Evolutionary conservation across 2,888 invertebrate species (phyloP).

Genomic region (Andrena haemorrhoa): DNA sequence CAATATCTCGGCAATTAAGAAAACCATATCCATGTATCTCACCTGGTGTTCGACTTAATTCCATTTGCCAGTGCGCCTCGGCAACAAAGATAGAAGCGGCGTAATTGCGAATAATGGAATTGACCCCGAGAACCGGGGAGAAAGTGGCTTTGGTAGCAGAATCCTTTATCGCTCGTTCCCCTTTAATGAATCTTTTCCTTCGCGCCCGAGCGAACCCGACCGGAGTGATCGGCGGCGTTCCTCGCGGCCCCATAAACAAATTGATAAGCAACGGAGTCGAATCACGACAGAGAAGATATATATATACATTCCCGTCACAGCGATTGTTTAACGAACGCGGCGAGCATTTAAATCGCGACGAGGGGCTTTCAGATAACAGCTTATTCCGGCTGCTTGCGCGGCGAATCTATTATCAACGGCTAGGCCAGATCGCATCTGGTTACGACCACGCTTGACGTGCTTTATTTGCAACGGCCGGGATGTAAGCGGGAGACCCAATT

Average conservation of each 20-base stretch:
- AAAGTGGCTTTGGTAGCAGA: no score
- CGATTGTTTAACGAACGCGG: constrained; percentile 11
- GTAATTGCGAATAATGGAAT: not conserved
- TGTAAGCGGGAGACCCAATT: constrained; percentile 40
- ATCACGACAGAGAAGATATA: not conserved
- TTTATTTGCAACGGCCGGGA: constrained; percentile 44
- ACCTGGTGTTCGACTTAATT: not conserved
- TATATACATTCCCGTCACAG: not conserved
- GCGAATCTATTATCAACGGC: constrained; percentile 37
- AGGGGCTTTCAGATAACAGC: constrained; percentile 42
- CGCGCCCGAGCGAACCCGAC: not conserved
- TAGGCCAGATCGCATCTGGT: constrained; percentile 39
- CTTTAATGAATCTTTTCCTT: not conserved
- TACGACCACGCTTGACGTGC: constrained; percentile 37
- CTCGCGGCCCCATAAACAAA: constrained; percentile 23
- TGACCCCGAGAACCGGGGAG: no score
- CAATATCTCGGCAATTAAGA: constrained; percentile 5
- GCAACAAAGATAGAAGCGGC: not conserved
- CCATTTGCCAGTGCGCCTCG: not conserved
- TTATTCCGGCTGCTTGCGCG: constrained; percentile 33
- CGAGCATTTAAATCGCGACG: constrained; percentile 12
- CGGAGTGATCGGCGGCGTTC: constrained; percentile 9
- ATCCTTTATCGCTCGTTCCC: no score
- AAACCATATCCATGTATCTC: not conserved
- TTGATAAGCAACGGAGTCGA: constrained; percentile 32